phyloP scores from a whole-genome alignment of 2,797 vertebrate genomes.

The Rhinogobio ventralis region DNA sequence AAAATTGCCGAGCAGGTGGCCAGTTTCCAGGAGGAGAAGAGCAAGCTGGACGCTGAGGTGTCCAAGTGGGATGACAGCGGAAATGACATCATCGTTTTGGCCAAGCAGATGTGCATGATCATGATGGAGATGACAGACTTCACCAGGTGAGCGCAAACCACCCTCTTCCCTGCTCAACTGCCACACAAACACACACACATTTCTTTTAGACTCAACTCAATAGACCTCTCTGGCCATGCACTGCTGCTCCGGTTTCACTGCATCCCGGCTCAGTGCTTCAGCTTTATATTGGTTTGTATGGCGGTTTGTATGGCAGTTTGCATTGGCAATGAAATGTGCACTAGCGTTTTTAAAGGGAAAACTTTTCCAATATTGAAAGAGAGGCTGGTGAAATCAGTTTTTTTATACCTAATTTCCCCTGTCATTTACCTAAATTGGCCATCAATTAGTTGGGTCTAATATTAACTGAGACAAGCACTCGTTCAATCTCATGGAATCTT shows the following conservation, averaged over 20 bases:
- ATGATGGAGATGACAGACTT: slow-evolving; percentile 99
- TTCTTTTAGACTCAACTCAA: slow-evolving; percentile 27
- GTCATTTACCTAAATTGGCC: slow-evolving; percentile 44
- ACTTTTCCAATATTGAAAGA: slow-evolving; percentile 15
- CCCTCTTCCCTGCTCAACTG: slow-evolving; percentile 92
- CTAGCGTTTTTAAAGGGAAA: slow-evolving; percentile 20
- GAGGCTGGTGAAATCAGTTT: neutral
- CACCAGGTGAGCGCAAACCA: slow-evolving; percentile 98
- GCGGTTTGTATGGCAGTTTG: slow-evolving; percentile 38
- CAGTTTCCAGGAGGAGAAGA: slow-evolving; percentile 98
- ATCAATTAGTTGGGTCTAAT: slow-evolving; percentile 50
- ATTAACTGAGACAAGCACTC: slow-evolving; percentile 31
- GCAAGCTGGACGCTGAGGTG: slow-evolving; percentile 98
- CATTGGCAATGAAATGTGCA: slow-evolving; percentile 38
- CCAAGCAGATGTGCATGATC: slow-evolving; percentile 99
- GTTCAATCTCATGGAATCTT: slow-evolving; percentile 42
- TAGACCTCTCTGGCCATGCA: slow-evolving; percentile 38
- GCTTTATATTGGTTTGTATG: slow-evolving; percentile 44
- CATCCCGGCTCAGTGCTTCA: slow-evolving; percentile 23
- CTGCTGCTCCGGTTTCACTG: slow-evolving; percentile 18
- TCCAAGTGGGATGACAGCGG: slow-evolving; percentile 99
- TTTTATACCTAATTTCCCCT: slow-evolving; percentile 30
- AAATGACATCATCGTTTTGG: slow-evolving; percentile 98
- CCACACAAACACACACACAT: slow-evolving; percentile 84
- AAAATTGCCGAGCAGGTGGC: slow-evolving; percentile 98